phyloP scores from a whole-genome alignment of 2,113 vertebrate species.

The Zosterops japonicus region DNA sequence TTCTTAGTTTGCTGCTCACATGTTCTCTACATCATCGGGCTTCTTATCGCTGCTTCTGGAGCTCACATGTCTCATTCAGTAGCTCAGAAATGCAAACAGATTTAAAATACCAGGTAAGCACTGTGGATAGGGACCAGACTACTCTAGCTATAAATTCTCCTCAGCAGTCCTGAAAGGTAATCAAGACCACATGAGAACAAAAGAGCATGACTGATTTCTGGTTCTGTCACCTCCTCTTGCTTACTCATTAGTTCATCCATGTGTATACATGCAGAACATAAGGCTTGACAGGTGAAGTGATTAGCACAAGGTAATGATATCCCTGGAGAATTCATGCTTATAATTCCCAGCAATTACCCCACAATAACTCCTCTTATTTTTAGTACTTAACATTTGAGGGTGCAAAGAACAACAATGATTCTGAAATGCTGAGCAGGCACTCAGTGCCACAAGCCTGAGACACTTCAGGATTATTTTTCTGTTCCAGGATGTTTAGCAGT shows the following conservation, averaged over 20 bases:
- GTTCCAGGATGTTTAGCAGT: background rate
- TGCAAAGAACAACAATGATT: background rate
- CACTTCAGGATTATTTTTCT: background rate
- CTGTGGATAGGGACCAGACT: background rate
- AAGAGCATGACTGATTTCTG: constrained; percentile 23
- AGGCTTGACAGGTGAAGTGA: constrained; percentile 48
- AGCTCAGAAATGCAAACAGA: constrained; percentile 11
- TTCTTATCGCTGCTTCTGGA: background rate
- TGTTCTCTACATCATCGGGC: background rate
- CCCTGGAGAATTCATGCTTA: constrained; percentile 46
- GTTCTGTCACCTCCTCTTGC: constrained; percentile 39
- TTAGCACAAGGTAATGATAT: constrained; percentile 56
- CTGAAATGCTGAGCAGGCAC: background rate
- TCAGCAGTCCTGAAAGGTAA: constrained; percentile 16
- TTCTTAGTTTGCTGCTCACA: background rate
- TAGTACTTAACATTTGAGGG: background rate
- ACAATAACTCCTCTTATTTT: constrained; percentile 45
- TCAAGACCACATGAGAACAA: constrained; percentile 25
- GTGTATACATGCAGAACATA: background rate
- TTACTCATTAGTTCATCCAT: constrained; percentile 38
- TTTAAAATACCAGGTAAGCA: background rate
- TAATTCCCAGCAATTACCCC: constrained; percentile 38
- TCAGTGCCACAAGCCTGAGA: background rate
- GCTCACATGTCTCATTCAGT: background rate
- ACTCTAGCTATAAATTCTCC: constrained; percentile 3